phyloP scores from a whole-genome alignment of 2,113 vertebrate species.

The Rhinoderma darwinii region DNA sequence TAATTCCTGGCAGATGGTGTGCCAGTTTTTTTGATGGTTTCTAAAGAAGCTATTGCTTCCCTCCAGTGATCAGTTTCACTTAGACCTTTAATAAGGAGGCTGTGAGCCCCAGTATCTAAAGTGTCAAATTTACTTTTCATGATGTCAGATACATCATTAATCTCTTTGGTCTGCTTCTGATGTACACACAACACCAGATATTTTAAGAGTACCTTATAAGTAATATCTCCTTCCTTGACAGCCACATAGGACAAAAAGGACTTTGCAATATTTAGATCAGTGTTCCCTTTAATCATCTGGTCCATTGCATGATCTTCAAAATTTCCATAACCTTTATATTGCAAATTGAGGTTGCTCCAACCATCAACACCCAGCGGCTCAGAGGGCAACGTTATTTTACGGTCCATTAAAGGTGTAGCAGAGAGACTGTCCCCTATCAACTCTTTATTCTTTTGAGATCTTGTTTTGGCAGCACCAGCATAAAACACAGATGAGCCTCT shows the following conservation, averaged over 20 bases:
- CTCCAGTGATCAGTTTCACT: constrained; percentile 82
- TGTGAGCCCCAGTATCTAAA: constrained; percentile 81
- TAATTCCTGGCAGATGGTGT: constrained; percentile 81
- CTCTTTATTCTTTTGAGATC: constrained; percentile 57
- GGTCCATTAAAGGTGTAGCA: neutral
- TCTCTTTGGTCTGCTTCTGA: constrained; percentile 77
- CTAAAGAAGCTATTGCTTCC: constrained; percentile 78
- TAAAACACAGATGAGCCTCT: constrained; percentile 72
- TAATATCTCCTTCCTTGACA: constrained; percentile 76
- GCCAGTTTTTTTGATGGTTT: constrained; percentile 78
- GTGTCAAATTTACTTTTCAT: constrained; percentile 81
- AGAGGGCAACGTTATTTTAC: constrained; percentile 34
- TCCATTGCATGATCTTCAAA: constrained; percentile 81
- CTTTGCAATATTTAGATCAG: constrained; percentile 81
- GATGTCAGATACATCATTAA: constrained; percentile 85
- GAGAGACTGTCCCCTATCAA: neutral
- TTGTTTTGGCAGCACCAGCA: constrained; percentile 79
- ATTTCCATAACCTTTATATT: constrained; percentile 53
- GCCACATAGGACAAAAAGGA: constrained; percentile 85
- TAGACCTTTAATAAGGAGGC: constrained; percentile 83
- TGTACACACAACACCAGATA: constrained; percentile 85
- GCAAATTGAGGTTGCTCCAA: constrained; percentile 80
- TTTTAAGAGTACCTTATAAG: constrained; percentile 80
- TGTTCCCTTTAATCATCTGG: constrained; percentile 65
- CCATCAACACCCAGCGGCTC: constrained; percentile 77